Conservation (phyloP, 2,888 invertebrate genomes). For the Drosophila kanekoi region DNA sequence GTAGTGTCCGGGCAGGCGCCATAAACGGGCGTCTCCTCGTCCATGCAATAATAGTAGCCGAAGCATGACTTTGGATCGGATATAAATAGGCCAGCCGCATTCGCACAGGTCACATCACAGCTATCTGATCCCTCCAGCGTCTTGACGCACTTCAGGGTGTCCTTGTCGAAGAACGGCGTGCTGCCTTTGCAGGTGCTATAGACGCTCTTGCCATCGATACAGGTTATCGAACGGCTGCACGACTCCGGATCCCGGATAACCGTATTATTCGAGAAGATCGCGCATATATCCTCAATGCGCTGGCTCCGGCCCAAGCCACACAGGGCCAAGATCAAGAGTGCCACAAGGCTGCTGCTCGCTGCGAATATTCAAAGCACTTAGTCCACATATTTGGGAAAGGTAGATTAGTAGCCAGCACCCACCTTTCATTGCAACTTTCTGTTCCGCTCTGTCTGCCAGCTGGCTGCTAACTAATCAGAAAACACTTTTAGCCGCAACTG, state of each 20-base stretch:
- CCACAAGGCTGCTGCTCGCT: constrained; percentile 17
- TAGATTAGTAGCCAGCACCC: neutral
- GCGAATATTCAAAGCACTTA: constrained; percentile 4
- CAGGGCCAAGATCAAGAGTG: constrained; percentile 3
- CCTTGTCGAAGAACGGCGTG: constrained; percentile 65
- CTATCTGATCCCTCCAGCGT: constrained; percentile 5
- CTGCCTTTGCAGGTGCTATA: constrained; percentile 53
- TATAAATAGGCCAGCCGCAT: constrained; percentile 21
- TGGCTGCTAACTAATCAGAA: constrained; percentile 27
- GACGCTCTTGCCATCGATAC: constrained; percentile 56
- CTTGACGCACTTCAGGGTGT: constrained; percentile 49
- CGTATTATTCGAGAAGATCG: constrained; percentile 65
- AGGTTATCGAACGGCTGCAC: constrained; percentile 73
- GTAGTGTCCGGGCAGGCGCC: constrained; percentile 51
- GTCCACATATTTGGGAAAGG: neutral
- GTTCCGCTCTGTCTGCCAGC: neutral
- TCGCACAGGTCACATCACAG: constrained; percentile 57
- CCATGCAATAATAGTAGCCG: constrained; percentile 69
- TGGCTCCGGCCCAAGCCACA: constrained; percentile 3
- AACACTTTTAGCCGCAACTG: neutral
- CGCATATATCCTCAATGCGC: constrained; percentile 66
- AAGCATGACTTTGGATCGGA: constrained; percentile 67
- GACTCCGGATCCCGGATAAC: constrained; percentile 79
- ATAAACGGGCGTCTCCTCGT: constrained; percentile 43
- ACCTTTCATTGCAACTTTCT: constrained; percentile 31